These are phyloP conservation scores for Halcyon leucocephala DNA, from an alignment of 2,797 vertebrate genomes.

Conservation along the genomic window DNA sequence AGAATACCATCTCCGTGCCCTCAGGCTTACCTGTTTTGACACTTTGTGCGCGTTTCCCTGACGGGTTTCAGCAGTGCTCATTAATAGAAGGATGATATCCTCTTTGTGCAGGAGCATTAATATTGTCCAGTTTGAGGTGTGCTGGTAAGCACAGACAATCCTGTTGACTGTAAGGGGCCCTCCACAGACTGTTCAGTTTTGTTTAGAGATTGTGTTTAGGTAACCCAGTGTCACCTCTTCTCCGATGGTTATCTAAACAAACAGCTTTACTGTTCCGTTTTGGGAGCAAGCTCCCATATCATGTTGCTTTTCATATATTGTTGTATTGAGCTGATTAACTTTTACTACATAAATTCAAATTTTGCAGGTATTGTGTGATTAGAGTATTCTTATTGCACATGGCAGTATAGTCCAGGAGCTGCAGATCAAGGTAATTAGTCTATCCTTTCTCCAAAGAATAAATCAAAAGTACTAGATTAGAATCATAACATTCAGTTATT, in stretches of 20 bases:
- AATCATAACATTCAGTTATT: background rate
- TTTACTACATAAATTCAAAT: background rate
- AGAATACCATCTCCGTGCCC: background rate
- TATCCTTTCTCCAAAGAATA: background rate
- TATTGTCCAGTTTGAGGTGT: background rate
- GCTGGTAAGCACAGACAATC: background rate
- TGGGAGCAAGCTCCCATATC: background rate
- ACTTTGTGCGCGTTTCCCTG: background rate
- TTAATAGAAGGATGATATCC: background rate
- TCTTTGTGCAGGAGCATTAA: background rate
- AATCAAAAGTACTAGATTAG: background rate
- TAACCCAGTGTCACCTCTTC: background rate
- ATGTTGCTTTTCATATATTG: background rate
- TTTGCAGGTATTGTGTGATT: background rate
- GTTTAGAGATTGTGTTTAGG: background rate
- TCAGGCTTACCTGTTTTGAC: background rate
- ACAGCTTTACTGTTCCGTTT: background rate
- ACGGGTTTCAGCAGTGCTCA: background rate
- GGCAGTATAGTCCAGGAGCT: rapidly evolving
- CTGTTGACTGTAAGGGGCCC: background rate
- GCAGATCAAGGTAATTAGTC: background rate
- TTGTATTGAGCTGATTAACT: background rate
- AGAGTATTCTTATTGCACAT: background rate
- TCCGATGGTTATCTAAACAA: background rate
- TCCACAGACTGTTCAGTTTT: background rate